Conservation (phyloP, 2,113 vertebrate genomes). For the Balaeniceps rex region DNA sequence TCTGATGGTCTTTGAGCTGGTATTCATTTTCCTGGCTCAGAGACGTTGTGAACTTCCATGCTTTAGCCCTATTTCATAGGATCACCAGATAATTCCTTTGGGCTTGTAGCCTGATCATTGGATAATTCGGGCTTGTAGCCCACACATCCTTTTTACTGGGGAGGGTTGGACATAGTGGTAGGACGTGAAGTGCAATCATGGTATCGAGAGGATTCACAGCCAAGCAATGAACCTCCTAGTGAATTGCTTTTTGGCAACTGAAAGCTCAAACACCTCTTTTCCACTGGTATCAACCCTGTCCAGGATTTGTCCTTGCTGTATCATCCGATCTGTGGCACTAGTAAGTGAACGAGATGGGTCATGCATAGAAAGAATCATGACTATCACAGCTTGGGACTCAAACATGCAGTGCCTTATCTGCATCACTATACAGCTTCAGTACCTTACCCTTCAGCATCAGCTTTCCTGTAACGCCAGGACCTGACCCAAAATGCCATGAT, state of each 20-base stretch:
- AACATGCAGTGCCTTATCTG: not conserved
- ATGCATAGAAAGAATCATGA: not conserved
- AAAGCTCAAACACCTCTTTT: not conserved
- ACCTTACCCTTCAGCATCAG: not conserved
- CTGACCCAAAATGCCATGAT: not conserved
- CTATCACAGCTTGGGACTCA: not conserved
- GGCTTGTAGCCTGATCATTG: not conserved
- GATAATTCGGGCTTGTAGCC: not conserved
- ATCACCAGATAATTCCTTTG: accelerated
- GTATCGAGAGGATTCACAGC: not conserved
- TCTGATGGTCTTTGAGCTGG: not conserved
- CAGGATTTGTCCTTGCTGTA: not conserved
- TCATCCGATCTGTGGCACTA: not conserved
- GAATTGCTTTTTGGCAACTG: not conserved
- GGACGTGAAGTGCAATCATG: not conserved
- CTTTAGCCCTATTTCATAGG: not conserved
- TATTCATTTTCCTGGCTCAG: not conserved
- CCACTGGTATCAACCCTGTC: not conserved
- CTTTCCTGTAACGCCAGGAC: not conserved
- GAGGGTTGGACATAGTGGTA: not conserved
- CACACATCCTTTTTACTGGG: not conserved
- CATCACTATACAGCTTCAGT: not conserved
- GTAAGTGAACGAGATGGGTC: accelerated
- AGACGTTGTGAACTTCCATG: not conserved
- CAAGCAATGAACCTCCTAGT: not conserved